Base-by-base conservation (phyloP, 2,888 invertebrate genomes). In the Prenolepis imparis region DNA sequence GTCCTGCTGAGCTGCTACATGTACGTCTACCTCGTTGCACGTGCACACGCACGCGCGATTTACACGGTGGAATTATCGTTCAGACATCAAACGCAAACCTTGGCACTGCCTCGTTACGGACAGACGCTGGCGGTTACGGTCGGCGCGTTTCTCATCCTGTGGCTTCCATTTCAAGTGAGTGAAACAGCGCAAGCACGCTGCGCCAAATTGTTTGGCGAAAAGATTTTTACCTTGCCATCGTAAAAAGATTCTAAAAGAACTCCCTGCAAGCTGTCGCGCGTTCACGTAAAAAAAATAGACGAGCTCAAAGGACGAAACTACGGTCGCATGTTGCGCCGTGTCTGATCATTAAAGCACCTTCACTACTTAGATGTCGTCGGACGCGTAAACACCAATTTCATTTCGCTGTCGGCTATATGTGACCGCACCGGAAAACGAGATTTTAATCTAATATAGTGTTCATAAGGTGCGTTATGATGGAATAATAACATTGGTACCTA, bases 31-130 rank as follows among this genome's bases (percentile, higher is more conserved):
- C 94, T 96, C 83, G 96, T 96, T 44, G 96, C 96, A 15, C 94
- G 96, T 83, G 96, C 96, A 83, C 96, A 96, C 89, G 96, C 96
- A 18, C 94, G 96, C 66, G 96, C 96, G 57, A 96, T 96, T 88
- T 96, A 96, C 88, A 96, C 96, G 57, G 96, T 96, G 28, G 96
- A 96, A 89, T 95, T 96, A 77, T 96, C 96, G 28, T 94, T 96
- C 82, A 94, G 95, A 75, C 95, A 95, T 90, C 90, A 94, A 90
- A 93, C 93, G 48, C 95, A 95, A 89, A 94, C 95, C 52, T 90
- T 94, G 88, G 93, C 95, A 59, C 93, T 95, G 48, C 96, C 96
- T 12, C 95, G 96, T 78, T 96, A 96, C 91, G 96, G 96, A 24
- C 95, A 96, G 86, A 96, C 96, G 0, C 93, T 96, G 83, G 96